phyloP scores from a whole-genome alignment of 2,113 vertebrate genomes.

The Alexandromys fortis region DNA sequence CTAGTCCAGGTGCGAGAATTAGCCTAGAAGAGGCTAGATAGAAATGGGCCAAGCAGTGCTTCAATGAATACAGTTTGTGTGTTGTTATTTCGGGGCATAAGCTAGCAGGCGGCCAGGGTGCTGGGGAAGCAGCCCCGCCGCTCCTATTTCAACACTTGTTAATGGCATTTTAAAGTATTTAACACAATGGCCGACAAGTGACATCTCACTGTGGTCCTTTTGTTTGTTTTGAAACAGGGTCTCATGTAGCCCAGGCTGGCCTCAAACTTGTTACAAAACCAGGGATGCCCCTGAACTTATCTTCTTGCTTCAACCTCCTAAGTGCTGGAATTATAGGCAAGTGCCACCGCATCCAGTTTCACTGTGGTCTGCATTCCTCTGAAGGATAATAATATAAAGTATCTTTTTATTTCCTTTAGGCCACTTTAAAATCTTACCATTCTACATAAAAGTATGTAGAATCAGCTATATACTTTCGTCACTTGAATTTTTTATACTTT shows the following conservation, averaged over 20 bases:
- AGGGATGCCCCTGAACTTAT: neutral
- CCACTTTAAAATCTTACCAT: neutral
- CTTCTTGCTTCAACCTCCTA: neutral
- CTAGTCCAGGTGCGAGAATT: no score
- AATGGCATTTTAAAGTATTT: neutral
- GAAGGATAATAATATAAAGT: neutral
- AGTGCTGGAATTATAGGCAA: neutral
- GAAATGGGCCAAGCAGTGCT: no score
- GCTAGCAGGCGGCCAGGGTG: no score
- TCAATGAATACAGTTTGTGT: no score
- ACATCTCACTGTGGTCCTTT: neutral
- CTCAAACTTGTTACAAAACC: neutral
- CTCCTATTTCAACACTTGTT: no score
- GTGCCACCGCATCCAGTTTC: neutral
- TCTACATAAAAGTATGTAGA: neutral
- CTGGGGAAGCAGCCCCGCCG: no score
- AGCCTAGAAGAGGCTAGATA: no score
- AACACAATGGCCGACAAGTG: neutral
- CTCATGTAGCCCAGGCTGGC: neutral
- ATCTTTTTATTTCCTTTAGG: constrained; percentile 10
- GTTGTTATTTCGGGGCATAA: no score
- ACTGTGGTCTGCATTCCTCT: constrained; percentile 2
- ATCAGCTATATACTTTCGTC: neutral
- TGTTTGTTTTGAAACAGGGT: neutral
- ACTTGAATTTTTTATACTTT: neutral